These are phyloP conservation scores for Brevimyrus niger DNA, from an alignment of 2,113 vertebrate species.

Conservation along the genomic window DNA sequence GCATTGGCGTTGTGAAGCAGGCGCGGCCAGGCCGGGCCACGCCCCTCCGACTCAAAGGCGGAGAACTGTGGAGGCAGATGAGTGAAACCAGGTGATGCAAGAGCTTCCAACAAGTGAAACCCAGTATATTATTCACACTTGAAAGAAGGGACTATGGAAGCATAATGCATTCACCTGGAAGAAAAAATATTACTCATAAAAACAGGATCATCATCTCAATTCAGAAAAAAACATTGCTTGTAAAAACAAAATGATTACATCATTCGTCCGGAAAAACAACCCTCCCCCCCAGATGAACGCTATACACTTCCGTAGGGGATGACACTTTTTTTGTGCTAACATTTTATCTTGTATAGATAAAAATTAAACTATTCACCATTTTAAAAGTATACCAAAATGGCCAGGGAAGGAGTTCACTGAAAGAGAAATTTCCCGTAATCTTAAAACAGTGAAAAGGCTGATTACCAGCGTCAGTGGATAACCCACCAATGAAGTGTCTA, in stretches of 20 bases:
- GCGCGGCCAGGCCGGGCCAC: slow-evolving; percentile 56
- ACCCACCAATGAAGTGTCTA: neutral
- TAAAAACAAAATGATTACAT: no score
- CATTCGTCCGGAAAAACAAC: no score
- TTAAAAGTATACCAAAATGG: neutral
- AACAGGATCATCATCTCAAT: no score
- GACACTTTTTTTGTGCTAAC: neutral
- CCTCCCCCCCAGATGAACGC: no score
- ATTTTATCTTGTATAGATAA: neutral
- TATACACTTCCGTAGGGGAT: neutral
- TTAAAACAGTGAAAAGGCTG: neutral
- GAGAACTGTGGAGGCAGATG: slow-evolving; percentile 57
- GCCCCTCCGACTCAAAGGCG: slow-evolving; percentile 57
- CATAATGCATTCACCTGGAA: no score
- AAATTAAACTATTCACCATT: neutral
- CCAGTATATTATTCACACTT: neutral
- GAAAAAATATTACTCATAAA: no score
- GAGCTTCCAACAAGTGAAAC: neutral
- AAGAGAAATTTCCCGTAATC: neutral
- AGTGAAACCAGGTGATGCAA: neutral
- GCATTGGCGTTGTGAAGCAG: slow-evolving; percentile 76
- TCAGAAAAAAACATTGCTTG: no score
- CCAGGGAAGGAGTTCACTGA: neutral
- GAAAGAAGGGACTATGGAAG: neutral
- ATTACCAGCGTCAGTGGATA: neutral